Conservation (phyloP, 2,888 invertebrate genomes). For the Drosophila nigricruria region DNA sequence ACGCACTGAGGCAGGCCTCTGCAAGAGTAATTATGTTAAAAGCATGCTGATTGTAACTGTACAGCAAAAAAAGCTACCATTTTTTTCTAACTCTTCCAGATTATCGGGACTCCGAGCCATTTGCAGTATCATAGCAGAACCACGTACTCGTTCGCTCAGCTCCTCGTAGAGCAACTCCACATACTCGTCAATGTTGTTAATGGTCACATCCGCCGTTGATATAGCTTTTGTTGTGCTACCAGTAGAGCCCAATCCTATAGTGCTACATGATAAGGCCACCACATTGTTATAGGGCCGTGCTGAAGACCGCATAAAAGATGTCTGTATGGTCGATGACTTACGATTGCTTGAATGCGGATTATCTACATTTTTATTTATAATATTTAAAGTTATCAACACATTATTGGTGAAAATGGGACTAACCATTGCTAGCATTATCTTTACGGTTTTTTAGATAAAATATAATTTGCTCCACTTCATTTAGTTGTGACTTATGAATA, state of each 20-base stretch:
- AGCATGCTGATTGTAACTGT: neutral
- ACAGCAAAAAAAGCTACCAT: slow-evolving; percentile 88
- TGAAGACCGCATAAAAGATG: slow-evolving; percentile 66
- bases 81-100: slow-evolving; percentile 95
- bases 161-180: slow-evolving; percentile 98
- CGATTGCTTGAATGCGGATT: slow-evolving; percentile 81
- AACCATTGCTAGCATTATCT: slow-evolving; percentile 82
- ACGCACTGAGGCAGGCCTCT: slow-evolving; percentile 97
- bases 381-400: neutral
- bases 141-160: slow-evolving; percentile 95
- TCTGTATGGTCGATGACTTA: slow-evolving; percentile 72
- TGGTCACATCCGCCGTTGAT: slow-evolving; percentile 88
- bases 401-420: neutral
- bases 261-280: slow-evolving; percentile 36
- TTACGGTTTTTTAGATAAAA: slow-evolving; percentile 94
- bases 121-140: slow-evolving; percentile 95
- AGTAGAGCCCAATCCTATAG: slow-evolving; percentile 30
- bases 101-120: slow-evolving; percentile 97
- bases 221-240: slow-evolving; percentile 83
- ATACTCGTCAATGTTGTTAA: slow-evolving; percentile 96
- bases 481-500: slow-evolving; percentile 92
- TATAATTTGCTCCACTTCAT: slow-evolving; percentile 94
- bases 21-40: slow-evolving; percentile 74
- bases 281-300: slow-evolving; percentile 44
- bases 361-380: slow-evolving; percentile 57